These are phyloP conservation scores for Pycnonotus jocosus DNA, from an alignment of 2,113 vertebrate genomes.

Conservation along the genomic window DNA sequence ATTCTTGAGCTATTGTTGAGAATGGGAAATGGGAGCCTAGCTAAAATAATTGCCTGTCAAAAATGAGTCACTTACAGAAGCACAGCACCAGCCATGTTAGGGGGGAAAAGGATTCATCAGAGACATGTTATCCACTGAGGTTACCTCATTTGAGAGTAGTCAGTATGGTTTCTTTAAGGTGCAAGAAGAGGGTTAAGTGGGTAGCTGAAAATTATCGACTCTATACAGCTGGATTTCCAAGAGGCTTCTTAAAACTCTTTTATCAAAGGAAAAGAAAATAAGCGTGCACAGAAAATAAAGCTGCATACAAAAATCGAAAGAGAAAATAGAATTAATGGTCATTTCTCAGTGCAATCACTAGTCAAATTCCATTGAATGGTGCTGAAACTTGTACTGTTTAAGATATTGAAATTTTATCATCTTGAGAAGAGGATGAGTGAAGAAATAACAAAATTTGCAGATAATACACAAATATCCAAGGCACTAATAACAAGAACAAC, in stretches of 20 bases:
- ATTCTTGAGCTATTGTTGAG: neutral
- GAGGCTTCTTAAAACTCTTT: neutral
- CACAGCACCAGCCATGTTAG: neutral
- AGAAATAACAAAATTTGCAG: neutral
- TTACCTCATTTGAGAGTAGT: neutral
- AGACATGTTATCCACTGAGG: neutral
- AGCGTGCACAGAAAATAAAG: neutral
- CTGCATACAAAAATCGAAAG: neutral
- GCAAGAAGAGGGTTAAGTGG: neutral
- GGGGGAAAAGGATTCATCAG: neutral
- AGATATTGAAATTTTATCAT: neutral
- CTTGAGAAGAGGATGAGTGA: neutral
- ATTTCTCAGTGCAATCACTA: neutral
- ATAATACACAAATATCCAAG: neutral
- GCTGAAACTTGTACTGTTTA: neutral
- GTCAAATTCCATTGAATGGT: neutral
- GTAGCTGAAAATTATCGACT: neutral
- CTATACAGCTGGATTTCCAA: neutral
- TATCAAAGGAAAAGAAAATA: neutral
- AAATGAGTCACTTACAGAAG: conserved; percentile 1
- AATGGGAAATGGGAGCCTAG: neutral
- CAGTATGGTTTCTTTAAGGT: neutral
- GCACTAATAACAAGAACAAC: neutral
- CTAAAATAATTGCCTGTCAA: conserved; percentile 22
- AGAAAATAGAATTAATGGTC: neutral